phyloP scores from a whole-genome alignment of 37 sponge, comb jelly and placozoan species.

The Aphrocallistes beatrix region DNA sequence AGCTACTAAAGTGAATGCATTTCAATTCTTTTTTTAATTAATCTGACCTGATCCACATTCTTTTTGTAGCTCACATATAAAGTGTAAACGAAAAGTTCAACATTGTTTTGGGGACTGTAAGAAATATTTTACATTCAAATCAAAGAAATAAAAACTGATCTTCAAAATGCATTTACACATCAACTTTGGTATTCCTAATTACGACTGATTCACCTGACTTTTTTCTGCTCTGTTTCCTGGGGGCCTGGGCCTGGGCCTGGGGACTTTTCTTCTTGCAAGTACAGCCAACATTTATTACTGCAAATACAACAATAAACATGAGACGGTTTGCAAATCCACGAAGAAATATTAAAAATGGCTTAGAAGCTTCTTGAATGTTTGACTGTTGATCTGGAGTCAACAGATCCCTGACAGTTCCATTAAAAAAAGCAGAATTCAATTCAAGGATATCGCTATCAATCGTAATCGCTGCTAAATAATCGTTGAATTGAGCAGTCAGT shows the following conservation, averaged over 20 bases:
- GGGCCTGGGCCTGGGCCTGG: not conserved
- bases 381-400: not conserved
- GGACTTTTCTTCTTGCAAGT: not conserved
- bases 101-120: too few species aligned
- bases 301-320: not conserved
- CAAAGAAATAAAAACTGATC: too few species aligned
- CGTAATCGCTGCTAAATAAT: not conserved
- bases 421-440: not conserved
- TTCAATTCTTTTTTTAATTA: too few species aligned
- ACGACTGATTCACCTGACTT: too few species aligned
- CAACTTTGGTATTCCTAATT: too few species aligned
- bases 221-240: conserved; percentile 2
- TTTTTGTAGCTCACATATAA: too few species aligned
- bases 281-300: not conserved
- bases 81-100: too few species aligned
- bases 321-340: not conserved
- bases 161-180: too few species aligned
- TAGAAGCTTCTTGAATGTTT: not conserved
- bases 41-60: too few species aligned
- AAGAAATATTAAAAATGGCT: not conserved
- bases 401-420: not conserved
- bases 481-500: not conserved
- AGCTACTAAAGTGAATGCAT: too few species aligned
- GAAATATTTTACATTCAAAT: too few species aligned
- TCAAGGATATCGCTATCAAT: not conserved